Conservation (phyloP, 2,797 vertebrate genomes). For the Sebastolobus altivelis region DNA sequence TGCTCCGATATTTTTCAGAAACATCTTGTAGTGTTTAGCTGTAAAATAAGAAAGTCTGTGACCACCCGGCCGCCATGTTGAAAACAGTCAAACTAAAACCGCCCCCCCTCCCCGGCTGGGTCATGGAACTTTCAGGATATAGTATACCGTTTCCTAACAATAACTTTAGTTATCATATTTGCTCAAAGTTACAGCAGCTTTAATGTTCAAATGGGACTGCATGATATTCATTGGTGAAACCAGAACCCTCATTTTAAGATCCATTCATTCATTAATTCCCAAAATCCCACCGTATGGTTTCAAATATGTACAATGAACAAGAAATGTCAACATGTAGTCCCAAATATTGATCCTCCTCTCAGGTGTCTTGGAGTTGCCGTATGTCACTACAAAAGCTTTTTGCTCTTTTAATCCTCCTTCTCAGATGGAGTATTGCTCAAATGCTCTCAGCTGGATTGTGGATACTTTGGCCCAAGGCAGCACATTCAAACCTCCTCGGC, state of each 20-base stretch:
- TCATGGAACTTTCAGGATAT: no score
- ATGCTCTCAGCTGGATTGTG: conserved; percentile 88
- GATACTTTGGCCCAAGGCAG: conserved; percentile 86
- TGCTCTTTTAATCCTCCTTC: neutral
- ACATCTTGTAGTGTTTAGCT: no score
- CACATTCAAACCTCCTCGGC: conserved; percentile 77
- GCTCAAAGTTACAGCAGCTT: no score
- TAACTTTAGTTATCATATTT: no score
- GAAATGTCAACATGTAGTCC: neutral
- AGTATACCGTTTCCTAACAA: no score
- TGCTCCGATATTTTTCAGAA: no score
- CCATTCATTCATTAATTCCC: neutral
- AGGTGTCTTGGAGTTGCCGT: neutral
- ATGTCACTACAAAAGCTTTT: neutral
- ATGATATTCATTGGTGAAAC: neutral
- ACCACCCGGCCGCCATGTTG: no score
- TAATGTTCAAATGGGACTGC: neutral
- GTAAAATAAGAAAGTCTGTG: no score
- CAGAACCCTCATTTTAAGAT: neutral
- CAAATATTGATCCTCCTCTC: neutral
- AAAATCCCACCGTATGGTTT: neutral
- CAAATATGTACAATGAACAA: neutral
- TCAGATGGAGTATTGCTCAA: conserved; percentile 90
- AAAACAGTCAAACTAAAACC: no score
- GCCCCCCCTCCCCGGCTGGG: no score